phyloP scores from a whole-genome alignment of 1,140 invertebrate genomes.

The Psix sp. region DNA sequence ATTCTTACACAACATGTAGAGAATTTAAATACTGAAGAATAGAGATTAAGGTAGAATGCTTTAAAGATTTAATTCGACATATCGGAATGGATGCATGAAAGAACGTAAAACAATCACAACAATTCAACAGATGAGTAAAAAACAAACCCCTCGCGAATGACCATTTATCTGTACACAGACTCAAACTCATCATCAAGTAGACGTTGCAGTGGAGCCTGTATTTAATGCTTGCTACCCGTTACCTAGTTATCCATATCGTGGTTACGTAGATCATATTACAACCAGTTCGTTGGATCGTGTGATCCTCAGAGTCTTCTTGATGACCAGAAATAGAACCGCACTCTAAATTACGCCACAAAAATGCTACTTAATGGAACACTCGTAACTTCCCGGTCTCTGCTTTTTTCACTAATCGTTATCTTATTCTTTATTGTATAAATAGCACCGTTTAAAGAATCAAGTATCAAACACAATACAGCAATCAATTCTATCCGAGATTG shows the following conservation, averaged over 20 bases:
- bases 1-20: no score
- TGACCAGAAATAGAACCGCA: slow-evolving; percentile 54
- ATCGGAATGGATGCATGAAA: neutral
- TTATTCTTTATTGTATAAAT: slow-evolving; percentile 19
- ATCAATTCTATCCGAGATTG: neutral
- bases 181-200: slow-evolving; percentile 55
- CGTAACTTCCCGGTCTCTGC: slow-evolving; percentile 24
- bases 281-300: slow-evolving; percentile 64
- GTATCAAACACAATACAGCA: no score
- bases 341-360: slow-evolving; percentile 52
- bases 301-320: slow-evolving; percentile 51
- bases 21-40: no score
- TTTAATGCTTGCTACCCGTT: slow-evolving; percentile 72
- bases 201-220: slow-evolving; percentile 56
- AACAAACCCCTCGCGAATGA: slow-evolving; percentile 30
- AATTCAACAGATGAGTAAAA: slow-evolving; percentile 41
- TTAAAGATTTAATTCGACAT: no score
- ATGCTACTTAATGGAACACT: slow-evolving; percentile 41
- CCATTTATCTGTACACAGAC: slow-evolving; percentile 52
- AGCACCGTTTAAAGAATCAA: slow-evolving; percentile 3
- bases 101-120: slow-evolving; percentile 18
- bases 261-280: slow-evolving; percentile 70
- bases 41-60: no score
- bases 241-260: slow-evolving; percentile 71
- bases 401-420: slow-evolving; percentile 16